Evolutionary conservation across 2,797 vertebrate genomes (phyloP), one percentile per base, ranked within the genome.

Genomic region (Molothrus aeneus): DNA sequence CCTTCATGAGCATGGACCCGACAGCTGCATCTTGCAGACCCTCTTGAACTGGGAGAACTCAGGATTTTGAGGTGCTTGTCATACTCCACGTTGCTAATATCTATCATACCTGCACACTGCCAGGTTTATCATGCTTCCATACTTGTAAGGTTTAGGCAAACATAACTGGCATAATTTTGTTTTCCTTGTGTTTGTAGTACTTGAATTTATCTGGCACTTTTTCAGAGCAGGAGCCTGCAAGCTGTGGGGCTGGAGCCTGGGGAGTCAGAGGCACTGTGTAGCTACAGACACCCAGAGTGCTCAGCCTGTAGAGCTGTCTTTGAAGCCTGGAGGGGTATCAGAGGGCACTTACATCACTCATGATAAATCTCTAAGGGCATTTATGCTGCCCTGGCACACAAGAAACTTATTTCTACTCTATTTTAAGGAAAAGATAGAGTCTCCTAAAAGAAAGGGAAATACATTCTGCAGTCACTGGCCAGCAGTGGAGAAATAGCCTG

Each of bases 221-320:
- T 26, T 80, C 11, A 17, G 43, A 66, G 26, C 7, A 64, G 66
- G 36, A 88, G 51, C 26, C 21, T 80, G 50, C 25, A 59, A 42
- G 31, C 7, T 32, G 31, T 40, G 13, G 31, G 19, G 5, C 47
- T 87, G 66, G n/a, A 88, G 40, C 51, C 40, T 60, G 48, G 29
- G 40, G 66, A 47, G 34, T 28, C 38, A 77, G 63, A 57, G 66
- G 10, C 3, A 7, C 4, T 11, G 29, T 48, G 43, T 47, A 45
- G 15, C 7, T 12, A 9, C 16, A 75, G 36, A 48, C 10, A 60
- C 5, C 2, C 4, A 0, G 3, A 7, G 29, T 51, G 42, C 22
- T 66, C 14, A 34, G 47, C 59, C 12, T 75, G 19, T 12, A 65
- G 38, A 57, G 31, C 21, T 79, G 61, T 18, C 31, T 90, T 64